Percentiles rank a stretch among this genome's conserved stretches.
These are phyloP conservation scores for Dendrolimus punctatus DNA, from an alignment of 1,140 invertebrate genomes.

Conservation along the genomic window DNA sequence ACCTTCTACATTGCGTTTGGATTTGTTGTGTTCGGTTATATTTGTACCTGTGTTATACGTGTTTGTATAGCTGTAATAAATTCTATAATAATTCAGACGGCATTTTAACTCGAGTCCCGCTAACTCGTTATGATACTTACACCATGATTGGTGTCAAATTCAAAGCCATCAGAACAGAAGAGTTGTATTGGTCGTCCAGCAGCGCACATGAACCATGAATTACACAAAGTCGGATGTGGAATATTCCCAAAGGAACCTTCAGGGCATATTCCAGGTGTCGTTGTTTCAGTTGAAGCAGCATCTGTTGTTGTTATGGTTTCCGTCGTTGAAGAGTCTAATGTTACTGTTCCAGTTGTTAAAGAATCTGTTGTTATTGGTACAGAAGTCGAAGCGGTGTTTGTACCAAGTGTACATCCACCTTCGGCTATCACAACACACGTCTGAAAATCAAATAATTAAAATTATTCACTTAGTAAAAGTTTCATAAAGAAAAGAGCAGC, in stretches of 20 bases:
- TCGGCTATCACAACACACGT: conserved; percentile 5
- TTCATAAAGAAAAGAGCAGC: too few species aligned
- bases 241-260: conserved; percentile 22
- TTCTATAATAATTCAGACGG: too few species aligned
- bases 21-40: too few species aligned
- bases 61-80: too few species aligned
- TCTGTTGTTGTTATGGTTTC: conserved; percentile 3
- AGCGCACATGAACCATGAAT: conserved; percentile 24
- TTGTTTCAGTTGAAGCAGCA: conserved; percentile 2
- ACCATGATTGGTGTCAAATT: conserved; percentile 8
- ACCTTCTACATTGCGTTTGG: too few species aligned
- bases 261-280: conserved; percentile 16
- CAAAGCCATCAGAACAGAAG: conserved; percentile 10
- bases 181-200: conserved; percentile 16
- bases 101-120: too few species aligned
- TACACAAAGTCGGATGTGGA: conserved; percentile 23
- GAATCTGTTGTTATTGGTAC: neutral
- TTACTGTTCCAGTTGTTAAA: too few species aligned
- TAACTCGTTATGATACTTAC: too few species aligned
- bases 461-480: too few species aligned
- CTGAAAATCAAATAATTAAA: conserved; percentile 3
- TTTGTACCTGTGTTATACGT: too few species aligned
- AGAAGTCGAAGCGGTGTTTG: neutral
- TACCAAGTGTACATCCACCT: conserved; percentile 9
- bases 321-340: neutral